Percentiles rank a stretch among this genome's conserved stretches.
phyloP scores from a whole-genome alignment of 2,113 vertebrate genomes.

The Elaphurus davidianus region DNA sequence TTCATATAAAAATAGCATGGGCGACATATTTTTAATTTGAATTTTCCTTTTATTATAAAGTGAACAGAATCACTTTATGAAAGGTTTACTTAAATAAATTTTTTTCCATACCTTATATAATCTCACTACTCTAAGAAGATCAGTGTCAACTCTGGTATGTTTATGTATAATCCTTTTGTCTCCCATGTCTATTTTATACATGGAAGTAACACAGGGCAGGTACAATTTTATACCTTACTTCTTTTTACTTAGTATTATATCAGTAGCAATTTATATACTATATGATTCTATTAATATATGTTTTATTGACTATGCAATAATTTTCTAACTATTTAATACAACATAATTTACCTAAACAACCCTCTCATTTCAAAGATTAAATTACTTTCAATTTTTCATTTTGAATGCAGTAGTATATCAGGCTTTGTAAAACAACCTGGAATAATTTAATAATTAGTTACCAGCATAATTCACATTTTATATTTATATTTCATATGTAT shows the following conservation, averaged over 20 bases:
- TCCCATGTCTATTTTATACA: not conserved
- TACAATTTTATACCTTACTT: not conserved
- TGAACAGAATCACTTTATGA: not conserved
- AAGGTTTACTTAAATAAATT: not conserved
- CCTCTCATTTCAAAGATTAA: not conserved
- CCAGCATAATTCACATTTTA: not conserved
- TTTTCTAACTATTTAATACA: not conserved
- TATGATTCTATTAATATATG: not conserved
- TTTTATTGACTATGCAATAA: not conserved
- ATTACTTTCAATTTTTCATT: not conserved
- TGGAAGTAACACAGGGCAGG: not conserved
- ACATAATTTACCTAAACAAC: not conserved
- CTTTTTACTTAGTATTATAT: not conserved
- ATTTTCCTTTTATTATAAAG: not conserved
- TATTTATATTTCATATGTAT: not conserved
- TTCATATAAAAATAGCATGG: not conserved
- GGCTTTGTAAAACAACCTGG: not conserved
- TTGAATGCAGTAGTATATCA: not conserved
- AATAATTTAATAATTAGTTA: not conserved
- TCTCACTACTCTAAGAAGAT: not conserved
- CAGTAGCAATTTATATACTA: not conserved
- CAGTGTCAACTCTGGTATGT: not conserved
- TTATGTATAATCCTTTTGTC: not conserved
- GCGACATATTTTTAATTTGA: not conserved
- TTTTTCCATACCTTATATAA: not conserved